Base-by-base conservation (phyloP, 2,113 vertebrate genomes). In the Aviceda subcristata region DNA sequence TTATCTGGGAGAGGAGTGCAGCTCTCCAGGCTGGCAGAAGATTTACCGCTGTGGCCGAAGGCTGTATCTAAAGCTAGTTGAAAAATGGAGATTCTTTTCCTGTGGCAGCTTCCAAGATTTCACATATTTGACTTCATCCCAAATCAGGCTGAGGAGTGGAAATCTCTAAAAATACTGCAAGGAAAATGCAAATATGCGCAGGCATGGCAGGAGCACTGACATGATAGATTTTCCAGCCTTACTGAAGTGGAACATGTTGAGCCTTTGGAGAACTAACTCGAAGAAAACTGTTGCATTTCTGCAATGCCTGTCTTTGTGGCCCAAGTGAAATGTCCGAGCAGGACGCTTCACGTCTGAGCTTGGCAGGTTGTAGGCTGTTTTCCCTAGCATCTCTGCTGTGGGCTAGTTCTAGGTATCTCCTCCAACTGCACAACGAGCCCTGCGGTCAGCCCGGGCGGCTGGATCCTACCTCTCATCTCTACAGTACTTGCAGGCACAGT, bases 11-110 rank as follows among this genome's bases (percentile, higher is more conserved):
- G n/a, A 15, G 1, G 1, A 71, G 56, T 23, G 48, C 86, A 84
- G 82, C 15, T 78, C 34, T 90, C 64, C 46, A 67, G 90, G 68
- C 82, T 93, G 95, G 94, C 83, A 92, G 93, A 57, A 91, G 50
- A 77, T 53, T 73, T 90, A 83, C 77, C 14, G 2, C 41, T 0
- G 6, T 3, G n/a, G 51, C 72, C 7, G 4, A 88, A 88, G 82
- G 63, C 75, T 27, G 15, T 90, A 90, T 90, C 93, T 93, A 74
- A 80, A 84, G 50, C 88, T 59, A 27, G 20, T 74, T 94, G 92
- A 93, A 86, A 97, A 95, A 94, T 78, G 7, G 90, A 83, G 55
- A 90, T 95, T 78, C 64, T 69, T 90, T 97, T 97, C 96, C 95
- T 96, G 82, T 45, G 41, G n/a, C 55, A 93, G 90, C 63, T 80